Conservation (phyloP, 2,113 vertebrate genomes). For the Lonchura striata region DNA sequence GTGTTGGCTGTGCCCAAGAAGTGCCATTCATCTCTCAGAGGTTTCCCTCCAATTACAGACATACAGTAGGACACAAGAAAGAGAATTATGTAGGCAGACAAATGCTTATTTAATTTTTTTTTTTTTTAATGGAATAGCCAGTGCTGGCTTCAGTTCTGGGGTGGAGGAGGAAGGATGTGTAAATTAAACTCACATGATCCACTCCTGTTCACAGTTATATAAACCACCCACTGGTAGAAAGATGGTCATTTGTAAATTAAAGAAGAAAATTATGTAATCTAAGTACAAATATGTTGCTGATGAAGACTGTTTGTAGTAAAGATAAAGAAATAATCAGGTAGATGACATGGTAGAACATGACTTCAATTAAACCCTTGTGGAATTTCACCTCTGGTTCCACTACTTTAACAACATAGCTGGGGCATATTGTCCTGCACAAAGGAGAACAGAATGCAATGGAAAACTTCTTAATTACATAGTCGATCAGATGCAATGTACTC, state of each 20-base stretch:
- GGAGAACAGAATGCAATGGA: neutral
- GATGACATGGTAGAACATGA: neutral
- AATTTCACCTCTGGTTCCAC: neutral
- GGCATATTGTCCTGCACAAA: neutral
- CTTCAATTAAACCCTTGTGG: neutral
- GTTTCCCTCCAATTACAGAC: neutral
- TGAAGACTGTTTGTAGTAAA: neutral
- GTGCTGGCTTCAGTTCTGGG: neutral
- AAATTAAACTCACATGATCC: neutral
- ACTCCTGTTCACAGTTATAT: neutral
- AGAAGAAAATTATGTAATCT: neutral
- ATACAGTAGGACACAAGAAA: rapidly evolving
- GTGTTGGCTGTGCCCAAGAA: neutral
- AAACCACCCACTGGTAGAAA: neutral
- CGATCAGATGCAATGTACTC: neutral
- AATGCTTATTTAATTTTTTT: neutral
- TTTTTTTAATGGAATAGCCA: neutral
- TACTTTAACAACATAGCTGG: neutral
- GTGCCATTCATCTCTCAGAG: neutral
- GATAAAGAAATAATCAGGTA: neutral
- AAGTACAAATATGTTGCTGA: neutral
- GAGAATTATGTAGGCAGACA: neutral
- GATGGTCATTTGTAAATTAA: neutral
- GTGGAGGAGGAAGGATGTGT: neutral
- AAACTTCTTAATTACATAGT: neutral